Evolutionary conservation across 2,888 invertebrate genomes (phyloP), one percentile per base, ranked within the genome.

Genomic region (Sarcophaga carnaria): DNA sequence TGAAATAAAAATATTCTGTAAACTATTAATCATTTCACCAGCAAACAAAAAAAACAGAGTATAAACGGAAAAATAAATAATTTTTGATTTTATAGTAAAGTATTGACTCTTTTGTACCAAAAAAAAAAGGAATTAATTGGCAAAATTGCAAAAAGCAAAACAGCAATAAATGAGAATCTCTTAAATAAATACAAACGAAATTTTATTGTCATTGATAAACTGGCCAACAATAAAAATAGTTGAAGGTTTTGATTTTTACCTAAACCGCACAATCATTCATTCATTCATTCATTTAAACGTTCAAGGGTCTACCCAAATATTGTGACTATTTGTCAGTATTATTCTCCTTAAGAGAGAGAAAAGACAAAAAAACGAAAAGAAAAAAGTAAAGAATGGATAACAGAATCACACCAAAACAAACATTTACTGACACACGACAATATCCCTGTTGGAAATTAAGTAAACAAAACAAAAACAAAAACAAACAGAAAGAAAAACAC

Each of bases 371-470:
- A 20, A 20, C 20, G 20, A 20, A 20, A 60, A 4, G n/a, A 11
- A 1, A 27, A 27, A 22, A 17, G 6, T 47, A 22, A 3, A 47
- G 62, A 12, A 27, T 80, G 14, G 70, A 37, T 37, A 8, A 37
- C 37, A 81, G 80, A 81, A 78, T 66, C 70, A 76, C 49, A 63
- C 20, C 70, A 74, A 72, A 63, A 71, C 80, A 76, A 76, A 80
- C 49, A 84, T 60, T 62, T 54, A 78, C 2, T 81, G 78, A 87
- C 84, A 85, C 87, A 84, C 87, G 85, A 87, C 87, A 79, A 70
- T 75, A 25, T 54, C 54, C 54, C 54, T 54, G 17, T 54, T 78
- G 64, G 80, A 80, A 80, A 86, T 83, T 81, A 81, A 87, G 71
- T 70, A 84, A 85, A 85, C 70, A 77, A 62, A 71, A 37, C 20